Percentiles rank a stretch among this genome's conserved stretches.
Evolutionary conservation across 2,797 vertebrate species (phyloP).

Genomic region (Gymnoscopelus braueri): DNA sequence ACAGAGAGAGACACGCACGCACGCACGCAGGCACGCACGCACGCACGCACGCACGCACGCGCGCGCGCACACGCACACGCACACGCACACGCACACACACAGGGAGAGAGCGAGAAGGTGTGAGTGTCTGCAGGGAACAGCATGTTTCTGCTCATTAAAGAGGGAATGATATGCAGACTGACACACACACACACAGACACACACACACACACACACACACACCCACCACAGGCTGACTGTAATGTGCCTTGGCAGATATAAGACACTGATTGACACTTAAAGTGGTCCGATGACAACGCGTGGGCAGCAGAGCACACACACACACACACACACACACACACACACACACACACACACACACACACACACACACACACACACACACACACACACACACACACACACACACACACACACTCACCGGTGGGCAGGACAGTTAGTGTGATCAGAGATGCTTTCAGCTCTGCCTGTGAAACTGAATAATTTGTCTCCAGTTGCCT

Average conservation of each 20-base stretch:
- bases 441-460: no score
- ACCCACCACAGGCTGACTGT: conserved; percentile 29
- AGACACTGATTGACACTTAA: conserved; percentile 63
- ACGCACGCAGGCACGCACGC: no score
- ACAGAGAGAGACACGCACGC: no score
- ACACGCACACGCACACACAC: no score
- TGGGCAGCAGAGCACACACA: conserved; percentile 32
- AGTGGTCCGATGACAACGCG: conserved; percentile 40
- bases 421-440: no score
- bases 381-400: conserved; percentile 9
- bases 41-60: no score
- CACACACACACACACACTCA: neutral
- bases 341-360: conserved; percentile 18
- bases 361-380: conserved; percentile 11
- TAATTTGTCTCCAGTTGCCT: no score
- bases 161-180: conserved; percentile 44
- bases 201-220: conserved; percentile 1
- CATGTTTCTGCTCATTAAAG: conserved; percentile 68
- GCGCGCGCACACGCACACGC: no score
- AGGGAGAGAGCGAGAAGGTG: neutral
- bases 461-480: no score
- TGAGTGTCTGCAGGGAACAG: no score
- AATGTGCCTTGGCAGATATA: conserved; percentile 59
- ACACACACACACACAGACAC: conserved; percentile 7
- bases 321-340: neutral